Evolutionary conservation across 2,888 invertebrate genomes (phyloP).

Genomic region (Drosophila meridiana): DNA sequence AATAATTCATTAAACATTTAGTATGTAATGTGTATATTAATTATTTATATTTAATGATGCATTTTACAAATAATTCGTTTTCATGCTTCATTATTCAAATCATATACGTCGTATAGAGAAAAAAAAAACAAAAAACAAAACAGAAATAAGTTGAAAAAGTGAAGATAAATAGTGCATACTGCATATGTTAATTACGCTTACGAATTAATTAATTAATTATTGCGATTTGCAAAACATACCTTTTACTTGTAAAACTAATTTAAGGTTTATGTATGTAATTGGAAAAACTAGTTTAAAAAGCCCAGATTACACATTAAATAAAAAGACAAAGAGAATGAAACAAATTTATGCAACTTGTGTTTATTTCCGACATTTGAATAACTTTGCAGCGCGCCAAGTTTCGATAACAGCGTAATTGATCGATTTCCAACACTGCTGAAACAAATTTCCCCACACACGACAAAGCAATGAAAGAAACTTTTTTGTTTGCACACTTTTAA

Average conservation of each 20-base stretch:
- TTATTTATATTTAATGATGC: constrained; percentile 43
- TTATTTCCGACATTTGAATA: neutral
- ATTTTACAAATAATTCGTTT: constrained; percentile 45
- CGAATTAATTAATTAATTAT: constrained; percentile 51
- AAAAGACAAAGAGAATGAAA: constrained; percentile 45
- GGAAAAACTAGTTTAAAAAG: constrained; percentile 57
- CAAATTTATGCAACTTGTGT: constrained; percentile 13
- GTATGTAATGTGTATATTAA: constrained; percentile 48
- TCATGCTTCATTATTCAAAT: constrained; percentile 32
- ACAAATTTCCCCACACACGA: neutral
- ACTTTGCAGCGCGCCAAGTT: neutral
- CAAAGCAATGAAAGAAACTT: neutral
- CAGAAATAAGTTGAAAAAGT: neutral
- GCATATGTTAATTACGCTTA: constrained; percentile 58
- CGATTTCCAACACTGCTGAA: neutral
- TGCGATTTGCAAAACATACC: constrained; percentile 53
- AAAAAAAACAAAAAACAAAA: neutral
- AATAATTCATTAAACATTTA: constrained; percentile 28
- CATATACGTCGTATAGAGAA: constrained; percentile 26
- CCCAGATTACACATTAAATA: constrained; percentile 45
- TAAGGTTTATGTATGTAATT: constrained; percentile 61
- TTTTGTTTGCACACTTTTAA: constrained; percentile 27
- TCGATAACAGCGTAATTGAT: neutral
- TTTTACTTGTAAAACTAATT: constrained; percentile 56
- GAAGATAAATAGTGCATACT: constrained; percentile 35